Evolutionary conservation across 2,888 invertebrate species (phyloP).

Genomic region (Temnothorax rugatulus): DNA sequence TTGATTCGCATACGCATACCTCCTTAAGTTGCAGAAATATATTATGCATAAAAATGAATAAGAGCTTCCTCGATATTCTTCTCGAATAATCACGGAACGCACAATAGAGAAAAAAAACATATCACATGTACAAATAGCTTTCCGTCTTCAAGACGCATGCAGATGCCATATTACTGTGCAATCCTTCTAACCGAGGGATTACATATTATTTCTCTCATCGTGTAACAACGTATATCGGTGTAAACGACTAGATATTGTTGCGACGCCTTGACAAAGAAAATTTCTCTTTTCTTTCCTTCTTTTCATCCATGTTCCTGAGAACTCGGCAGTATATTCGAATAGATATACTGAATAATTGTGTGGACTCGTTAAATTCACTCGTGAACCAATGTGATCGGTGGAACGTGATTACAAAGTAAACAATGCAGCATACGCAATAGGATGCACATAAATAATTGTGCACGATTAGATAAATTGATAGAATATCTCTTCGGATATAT

Average conservation of each 20-base stretch:
- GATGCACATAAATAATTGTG: conserved; percentile 29
- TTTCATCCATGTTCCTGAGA: conserved; percentile 62
- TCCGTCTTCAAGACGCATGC: conserved; percentile 51
- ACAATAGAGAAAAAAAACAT: conserved; percentile 71
- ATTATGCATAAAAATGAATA: conserved; percentile 64
- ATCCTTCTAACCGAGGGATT: conserved; percentile 54
- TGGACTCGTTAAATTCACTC: not conserved
- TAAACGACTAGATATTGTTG: conserved; percentile 75
- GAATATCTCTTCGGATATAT: conserved; percentile 16
- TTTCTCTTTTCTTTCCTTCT: conserved; percentile 53
- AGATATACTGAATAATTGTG: not conserved
- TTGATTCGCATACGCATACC: conserved; percentile 23
- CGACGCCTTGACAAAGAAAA: conserved; percentile 64
- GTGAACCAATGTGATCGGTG: not conserved
- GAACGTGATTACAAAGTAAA: conserved; percentile 21
- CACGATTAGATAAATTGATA: conserved; percentile 27
- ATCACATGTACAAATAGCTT: conserved; percentile 66
- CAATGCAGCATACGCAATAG: not conserved
- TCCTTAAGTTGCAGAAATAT: conserved; percentile 41
- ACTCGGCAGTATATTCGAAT: conserved; percentile 63
- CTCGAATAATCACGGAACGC: conserved; percentile 66
- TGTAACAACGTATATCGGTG: conserved; percentile 65
- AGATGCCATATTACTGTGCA: conserved; percentile 52
- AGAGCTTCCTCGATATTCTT: conserved; percentile 44
- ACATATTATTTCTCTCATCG: conserved; percentile 42